Conservation (phyloP, 2,888 invertebrate genomes). For the Frankliniella intonsa region DNA sequence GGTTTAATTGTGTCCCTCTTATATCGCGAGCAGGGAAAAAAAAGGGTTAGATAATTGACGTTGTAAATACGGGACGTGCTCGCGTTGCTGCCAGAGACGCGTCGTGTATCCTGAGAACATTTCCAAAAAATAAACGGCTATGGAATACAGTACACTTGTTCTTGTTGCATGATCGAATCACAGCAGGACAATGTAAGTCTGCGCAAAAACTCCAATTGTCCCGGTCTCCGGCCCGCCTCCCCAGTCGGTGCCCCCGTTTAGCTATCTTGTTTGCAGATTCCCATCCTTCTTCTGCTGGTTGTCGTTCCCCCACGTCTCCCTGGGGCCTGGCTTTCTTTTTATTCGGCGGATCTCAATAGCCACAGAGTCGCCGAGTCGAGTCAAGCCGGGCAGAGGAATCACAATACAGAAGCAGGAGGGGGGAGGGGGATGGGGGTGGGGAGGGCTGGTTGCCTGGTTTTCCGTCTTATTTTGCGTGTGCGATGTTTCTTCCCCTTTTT, state of each 20-base stretch:
- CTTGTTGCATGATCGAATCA: too few relatives aligned
- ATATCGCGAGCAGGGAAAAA: background rate
- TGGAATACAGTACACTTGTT: too few relatives aligned
- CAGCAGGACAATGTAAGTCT: too few relatives aligned
- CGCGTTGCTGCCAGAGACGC: background rate
- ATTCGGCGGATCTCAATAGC: constrained; percentile 19
- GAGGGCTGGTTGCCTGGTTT: background rate
- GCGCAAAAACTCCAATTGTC: too few relatives aligned
- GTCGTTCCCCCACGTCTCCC: background rate
- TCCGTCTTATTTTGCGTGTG: constrained; percentile 24
- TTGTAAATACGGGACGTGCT: constrained; percentile 19
- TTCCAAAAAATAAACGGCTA: too few relatives aligned
- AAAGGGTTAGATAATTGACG: constrained; percentile 19
- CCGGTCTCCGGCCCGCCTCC: background rate
- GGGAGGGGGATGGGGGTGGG: background rate
- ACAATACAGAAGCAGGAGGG: background rate
- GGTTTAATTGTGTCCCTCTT: constrained; percentile 14
- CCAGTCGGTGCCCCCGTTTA: background rate
- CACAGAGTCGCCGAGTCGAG: background rate
- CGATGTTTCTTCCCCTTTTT: background rate
- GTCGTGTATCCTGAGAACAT: too few relatives aligned
- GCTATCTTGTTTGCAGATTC: background rate
- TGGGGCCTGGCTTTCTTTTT: background rate
- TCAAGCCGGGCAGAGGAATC: background rate
- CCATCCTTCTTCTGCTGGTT: background rate